These are phyloP conservation scores for Epizoanthus rinbou DNA, from an alignment of 92 coral and sea anemone genomes.

Conservation along the genomic window DNA sequence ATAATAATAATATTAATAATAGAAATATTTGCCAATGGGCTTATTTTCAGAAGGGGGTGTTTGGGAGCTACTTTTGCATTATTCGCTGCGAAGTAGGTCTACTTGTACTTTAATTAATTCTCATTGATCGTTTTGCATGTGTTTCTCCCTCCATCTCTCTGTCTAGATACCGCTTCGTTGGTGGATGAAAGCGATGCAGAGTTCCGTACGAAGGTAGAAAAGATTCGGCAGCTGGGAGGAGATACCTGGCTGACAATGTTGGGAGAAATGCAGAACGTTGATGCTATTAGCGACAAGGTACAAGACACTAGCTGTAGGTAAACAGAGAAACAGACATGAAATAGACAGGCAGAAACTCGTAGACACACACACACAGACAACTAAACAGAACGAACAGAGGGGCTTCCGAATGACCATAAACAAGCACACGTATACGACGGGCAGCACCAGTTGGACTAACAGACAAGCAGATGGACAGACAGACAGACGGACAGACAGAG, in stretches of 20 bases:
- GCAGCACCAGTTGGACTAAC: no score
- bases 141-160: not conserved
- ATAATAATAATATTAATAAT: no score
- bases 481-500: not conserved
- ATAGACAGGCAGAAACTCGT: not conserved
- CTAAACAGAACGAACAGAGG: not conserved
- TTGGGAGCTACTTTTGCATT: no score
- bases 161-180: constrained; percentile 55
- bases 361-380: not conserved
- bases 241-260: constrained; percentile 91
- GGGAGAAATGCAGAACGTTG: constrained; percentile 78
- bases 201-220: constrained; percentile 87
- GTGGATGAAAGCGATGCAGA: constrained; percentile 75
- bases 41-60: no score
- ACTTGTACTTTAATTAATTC: no score
- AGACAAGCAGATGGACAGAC: not conserved
- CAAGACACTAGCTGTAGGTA: not conserved
- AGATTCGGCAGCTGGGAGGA: constrained; percentile 95
- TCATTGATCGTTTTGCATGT: no score
- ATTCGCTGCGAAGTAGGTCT: no score
- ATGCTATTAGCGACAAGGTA: constrained; percentile 21
- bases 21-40: no score
- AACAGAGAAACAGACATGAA: not conserved
- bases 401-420: not conserved
- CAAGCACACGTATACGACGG: no score